Conservation (phyloP, 2,797 vertebrate species). For the Cyprinella venusta region DNA sequence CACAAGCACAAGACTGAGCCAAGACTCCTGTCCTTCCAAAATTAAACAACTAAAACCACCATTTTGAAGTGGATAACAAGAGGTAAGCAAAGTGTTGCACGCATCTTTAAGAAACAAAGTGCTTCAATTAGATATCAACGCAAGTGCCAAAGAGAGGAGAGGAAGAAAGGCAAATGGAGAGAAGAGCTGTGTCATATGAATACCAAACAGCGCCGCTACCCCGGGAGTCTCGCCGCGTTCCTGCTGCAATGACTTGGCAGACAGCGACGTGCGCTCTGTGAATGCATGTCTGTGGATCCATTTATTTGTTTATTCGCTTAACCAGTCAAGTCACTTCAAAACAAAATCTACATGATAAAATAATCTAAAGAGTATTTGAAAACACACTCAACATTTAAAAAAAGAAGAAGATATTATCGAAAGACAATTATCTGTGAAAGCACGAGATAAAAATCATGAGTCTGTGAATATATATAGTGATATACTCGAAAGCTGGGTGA, state of each 20-base stretch:
- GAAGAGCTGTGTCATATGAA: conserved; percentile 39
- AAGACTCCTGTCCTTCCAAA: conserved; percentile 8
- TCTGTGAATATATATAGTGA: background rate
- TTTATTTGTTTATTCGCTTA: conserved; percentile 11
- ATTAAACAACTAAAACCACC: conserved; percentile 17
- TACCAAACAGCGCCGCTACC: conserved; percentile 22
- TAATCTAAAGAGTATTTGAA: background rate
- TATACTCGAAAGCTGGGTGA: conserved; percentile 4
- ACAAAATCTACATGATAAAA: background rate
- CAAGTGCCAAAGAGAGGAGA: conserved; percentile 35
- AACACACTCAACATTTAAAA: background rate
- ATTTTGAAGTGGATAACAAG: conserved; percentile 5
- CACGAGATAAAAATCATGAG: background rate
- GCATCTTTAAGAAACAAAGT: conserved; percentile 41
- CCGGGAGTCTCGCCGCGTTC: conserved; percentile 18
- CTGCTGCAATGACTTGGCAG: conserved; percentile 41
- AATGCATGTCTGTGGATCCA: conserved; percentile 13
- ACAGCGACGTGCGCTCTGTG: background rate
- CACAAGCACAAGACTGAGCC: background rate
- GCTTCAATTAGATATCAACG: conserved; percentile 45
- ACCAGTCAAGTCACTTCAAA: background rate
- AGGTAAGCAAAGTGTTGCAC: conserved; percentile 25
- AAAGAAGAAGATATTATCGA: background rate
- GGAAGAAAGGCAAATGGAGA: conserved; percentile 20
- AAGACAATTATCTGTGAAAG: background rate